These are phyloP conservation scores for Nymphicus hollandicus DNA, from an alignment of 2,113 vertebrate species.

Conservation along the genomic window DNA sequence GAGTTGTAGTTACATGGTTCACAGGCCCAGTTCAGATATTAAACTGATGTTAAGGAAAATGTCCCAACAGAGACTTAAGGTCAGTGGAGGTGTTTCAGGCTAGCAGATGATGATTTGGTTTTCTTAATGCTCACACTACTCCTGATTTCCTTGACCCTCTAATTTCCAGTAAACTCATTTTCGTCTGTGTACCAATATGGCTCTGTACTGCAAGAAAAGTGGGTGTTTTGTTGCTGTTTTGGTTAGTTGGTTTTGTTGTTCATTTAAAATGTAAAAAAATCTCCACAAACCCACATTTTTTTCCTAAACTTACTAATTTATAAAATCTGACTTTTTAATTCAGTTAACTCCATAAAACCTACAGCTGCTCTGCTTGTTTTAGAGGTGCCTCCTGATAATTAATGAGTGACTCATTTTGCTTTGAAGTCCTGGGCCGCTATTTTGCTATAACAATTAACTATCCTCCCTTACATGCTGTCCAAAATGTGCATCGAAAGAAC, in stretches of 20 bases:
- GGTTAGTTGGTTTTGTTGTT: not conserved
- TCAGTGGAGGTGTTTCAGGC: not conserved
- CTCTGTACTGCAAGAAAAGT: not conserved
- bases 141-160: not conserved
- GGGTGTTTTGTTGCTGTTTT: not conserved
- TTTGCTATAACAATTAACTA: not conserved
- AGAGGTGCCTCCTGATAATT: slow-evolving; percentile 21
- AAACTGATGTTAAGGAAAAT: not conserved
- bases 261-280: not conserved
- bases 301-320: not conserved
- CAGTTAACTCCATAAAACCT: not conserved
- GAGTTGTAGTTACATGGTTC: not conserved
- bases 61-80: not conserved
- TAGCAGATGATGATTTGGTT: not conserved
- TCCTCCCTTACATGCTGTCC: not conserved
- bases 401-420: slow-evolving; percentile 29
- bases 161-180: not conserved
- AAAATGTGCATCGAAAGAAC: not conserved
- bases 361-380: not conserved
- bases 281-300: not conserved
- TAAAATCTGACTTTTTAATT: not conserved
- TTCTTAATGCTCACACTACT: not conserved
- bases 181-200: not conserved
- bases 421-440: not conserved
- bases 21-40: not conserved